phyloP scores from a whole-genome alignment of 1,140 invertebrate genomes.

The Camponotus floridanus region DNA sequence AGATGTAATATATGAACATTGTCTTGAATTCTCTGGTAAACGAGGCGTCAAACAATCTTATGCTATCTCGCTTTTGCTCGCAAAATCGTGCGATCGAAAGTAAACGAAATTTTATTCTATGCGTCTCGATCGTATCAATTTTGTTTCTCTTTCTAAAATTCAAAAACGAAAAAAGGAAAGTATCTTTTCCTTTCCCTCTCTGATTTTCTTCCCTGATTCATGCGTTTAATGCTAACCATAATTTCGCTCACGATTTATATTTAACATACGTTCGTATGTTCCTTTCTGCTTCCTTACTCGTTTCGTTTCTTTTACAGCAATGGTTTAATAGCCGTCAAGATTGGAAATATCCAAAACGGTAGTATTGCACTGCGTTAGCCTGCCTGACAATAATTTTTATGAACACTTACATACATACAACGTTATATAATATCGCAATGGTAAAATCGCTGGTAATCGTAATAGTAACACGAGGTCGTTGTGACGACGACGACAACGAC shows the following conservation, averaged over 20 bases:
- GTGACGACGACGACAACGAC: constrained; percentile 35
- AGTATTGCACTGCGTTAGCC: constrained; percentile 64
- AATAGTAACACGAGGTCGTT: constrained; percentile 62
- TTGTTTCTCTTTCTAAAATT: neutral
- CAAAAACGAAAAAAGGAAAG: neutral
- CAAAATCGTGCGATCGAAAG: constrained; percentile 37
- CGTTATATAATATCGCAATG: constrained; percentile 73
- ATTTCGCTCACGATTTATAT: neutral
- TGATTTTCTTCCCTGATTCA: neutral
- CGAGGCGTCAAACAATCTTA: constrained; percentile 47
- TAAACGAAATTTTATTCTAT: constrained; percentile 44
- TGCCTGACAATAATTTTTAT: constrained; percentile 63
- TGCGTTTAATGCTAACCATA: constrained; percentile 7
- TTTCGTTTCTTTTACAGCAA: neutral
- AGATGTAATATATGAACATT: constrained; percentile 64
- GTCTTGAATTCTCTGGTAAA: constrained; percentile 42
- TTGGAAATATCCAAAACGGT: constrained; percentile 53
- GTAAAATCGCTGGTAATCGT: constrained; percentile 68
- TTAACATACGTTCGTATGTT: neutral
- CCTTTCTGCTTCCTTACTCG: neutral
- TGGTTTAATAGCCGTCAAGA: neutral
- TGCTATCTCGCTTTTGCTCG: neutral
- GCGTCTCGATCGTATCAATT: constrained; percentile 30
- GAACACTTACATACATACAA: constrained; percentile 73
- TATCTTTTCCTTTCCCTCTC: neutral